phyloP scores from a whole-genome alignment of 2,797 vertebrate species.

The Etheostoma nigrum region DNA sequence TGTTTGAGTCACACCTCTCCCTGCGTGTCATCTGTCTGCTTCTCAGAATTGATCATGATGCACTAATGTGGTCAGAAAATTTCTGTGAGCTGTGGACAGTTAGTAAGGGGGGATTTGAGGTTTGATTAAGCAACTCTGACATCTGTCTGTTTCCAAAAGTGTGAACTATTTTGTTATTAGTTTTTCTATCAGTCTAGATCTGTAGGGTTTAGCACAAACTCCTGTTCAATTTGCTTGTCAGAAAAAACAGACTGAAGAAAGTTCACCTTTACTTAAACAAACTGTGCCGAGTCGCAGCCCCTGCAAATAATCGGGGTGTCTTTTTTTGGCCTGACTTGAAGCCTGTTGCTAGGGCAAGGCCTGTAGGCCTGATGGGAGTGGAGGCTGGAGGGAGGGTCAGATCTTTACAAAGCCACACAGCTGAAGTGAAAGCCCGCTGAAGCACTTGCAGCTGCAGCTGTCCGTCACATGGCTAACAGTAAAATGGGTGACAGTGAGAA shows the following conservation, averaged over 20 bases:
- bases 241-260: conserved; percentile 44
- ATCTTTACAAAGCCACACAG: conserved; percentile 85
- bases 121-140: conserved; percentile 24
- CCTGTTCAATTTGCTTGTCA: conserved; percentile 1
- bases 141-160: conserved; percentile 3
- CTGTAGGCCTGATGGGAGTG: conserved; percentile 63
- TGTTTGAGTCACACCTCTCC: conserved; percentile 55
- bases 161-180: background rate
- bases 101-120: background rate
- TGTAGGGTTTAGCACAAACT: conserved; percentile 4
- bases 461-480: conserved; percentile 85
- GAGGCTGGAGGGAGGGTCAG: conserved; percentile 75
- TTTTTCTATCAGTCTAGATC: background rate
- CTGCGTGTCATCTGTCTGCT: conserved; percentile 67
- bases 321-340: conserved; percentile 87
- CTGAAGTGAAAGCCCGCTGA: conserved; percentile 81
- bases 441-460: conserved; percentile 83
- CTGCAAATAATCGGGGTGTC: conserved; percentile 68
- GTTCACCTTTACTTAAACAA: conserved; percentile 69
- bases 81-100: conserved; percentile 17
- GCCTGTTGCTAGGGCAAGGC: conserved; percentile 85
- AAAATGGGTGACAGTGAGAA: conserved; percentile 70
- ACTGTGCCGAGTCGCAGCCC: conserved; percentile 56
- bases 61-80: conserved; percentile 39
- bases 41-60: conserved; percentile 61